Conservation (phyloP, 1,140 invertebrate genomes). For the Bombus pascuorum region DNA sequence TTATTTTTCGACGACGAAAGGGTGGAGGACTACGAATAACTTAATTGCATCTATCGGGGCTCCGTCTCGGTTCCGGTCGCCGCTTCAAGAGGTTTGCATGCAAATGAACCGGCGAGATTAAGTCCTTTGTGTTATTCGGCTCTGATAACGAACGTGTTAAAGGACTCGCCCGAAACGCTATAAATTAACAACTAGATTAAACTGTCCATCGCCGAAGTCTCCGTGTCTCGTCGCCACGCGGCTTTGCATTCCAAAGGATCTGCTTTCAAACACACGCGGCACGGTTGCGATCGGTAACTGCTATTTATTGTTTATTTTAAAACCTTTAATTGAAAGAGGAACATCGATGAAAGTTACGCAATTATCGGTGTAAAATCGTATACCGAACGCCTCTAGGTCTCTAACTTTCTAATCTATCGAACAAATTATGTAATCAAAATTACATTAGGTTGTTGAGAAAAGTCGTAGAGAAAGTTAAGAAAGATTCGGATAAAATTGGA, state of each 20-base stretch:
- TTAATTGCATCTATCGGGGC: conserved; percentile 67
- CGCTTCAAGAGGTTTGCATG: conserved; percentile 68
- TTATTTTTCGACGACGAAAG: conserved; percentile 52
- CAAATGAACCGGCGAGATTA: conserved; percentile 73
- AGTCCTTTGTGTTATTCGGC: conserved; percentile 72
- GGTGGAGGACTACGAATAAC: conserved; percentile 60
- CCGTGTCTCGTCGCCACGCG: neutral
- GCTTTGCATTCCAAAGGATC: conserved; percentile 37
- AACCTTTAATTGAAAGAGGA: neutral
- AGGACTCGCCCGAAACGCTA: conserved; percentile 58
- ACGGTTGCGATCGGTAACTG: neutral
- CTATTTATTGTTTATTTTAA: conserved; percentile 6
- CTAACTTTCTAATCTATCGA: too few relatives aligned
- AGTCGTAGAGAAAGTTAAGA: too few relatives aligned
- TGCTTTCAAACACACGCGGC: neutral
- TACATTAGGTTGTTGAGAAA: too few relatives aligned
- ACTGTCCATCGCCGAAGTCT: conserved; percentile 43
- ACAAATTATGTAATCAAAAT: too few relatives aligned
- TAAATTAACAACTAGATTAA: conserved; percentile 77
- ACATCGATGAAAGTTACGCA: neutral
- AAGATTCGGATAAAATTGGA: too few relatives aligned
- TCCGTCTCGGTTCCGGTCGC: conserved; percentile 12
- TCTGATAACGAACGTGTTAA: conserved; percentile 64
- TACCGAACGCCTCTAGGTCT: too few relatives aligned
- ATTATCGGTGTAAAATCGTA: neutral